Base-by-base conservation (phyloP, 2,888 invertebrate genomes). In the Drosophila antonietae region DNA sequence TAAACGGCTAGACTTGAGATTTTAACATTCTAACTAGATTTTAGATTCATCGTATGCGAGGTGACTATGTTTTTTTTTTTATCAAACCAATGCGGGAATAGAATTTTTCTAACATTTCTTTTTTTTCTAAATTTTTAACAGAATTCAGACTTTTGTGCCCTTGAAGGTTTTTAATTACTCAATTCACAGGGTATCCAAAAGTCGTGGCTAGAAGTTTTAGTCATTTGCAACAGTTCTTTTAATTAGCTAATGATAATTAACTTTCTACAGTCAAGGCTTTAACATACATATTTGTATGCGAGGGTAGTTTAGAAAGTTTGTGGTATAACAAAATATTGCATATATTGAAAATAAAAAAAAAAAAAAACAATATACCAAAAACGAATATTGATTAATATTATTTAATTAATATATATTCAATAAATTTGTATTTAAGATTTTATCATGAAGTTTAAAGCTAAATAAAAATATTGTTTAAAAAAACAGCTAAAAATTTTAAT, bases 231-330 rank as follows among this genome's bases (percentile, higher is more conserved):
- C 3, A 44, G 12, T 47, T 59, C 12, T 28, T 9, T 35, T 7
- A 41, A 44, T 31, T 43, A 23, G 35, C 20, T 20, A 20, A 37
- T 20, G 35, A 43, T n/a, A 43, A 65, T 37, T 43, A 37, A 31
- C 43, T 44, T 57, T 20, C 15, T 44, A 44, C 15, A 35, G n/a
- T 12, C 18, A 35, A 33, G 51, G 51, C 51, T 14, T 51, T 33
- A 12, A 18, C 51, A 18, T 18, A 7, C 28, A 49, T n/a, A 49
- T 47, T 15, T 9, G 10, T 9, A 47, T 51, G 35, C 51, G 51
- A 33, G 51, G 51, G 51, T 3, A 20, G 33, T 2, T 3, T 14
- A 20, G 1, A 51, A 18, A 20, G 12, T 14, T 35, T 14, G 14
- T 3, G 1, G 5, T 5, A 12, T 28, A 33, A 12, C 33, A 12